These are phyloP conservation scores for Potamilus streckersoni DNA, from an alignment of 1,140 invertebrate species.

Conservation along the genomic window DNA sequence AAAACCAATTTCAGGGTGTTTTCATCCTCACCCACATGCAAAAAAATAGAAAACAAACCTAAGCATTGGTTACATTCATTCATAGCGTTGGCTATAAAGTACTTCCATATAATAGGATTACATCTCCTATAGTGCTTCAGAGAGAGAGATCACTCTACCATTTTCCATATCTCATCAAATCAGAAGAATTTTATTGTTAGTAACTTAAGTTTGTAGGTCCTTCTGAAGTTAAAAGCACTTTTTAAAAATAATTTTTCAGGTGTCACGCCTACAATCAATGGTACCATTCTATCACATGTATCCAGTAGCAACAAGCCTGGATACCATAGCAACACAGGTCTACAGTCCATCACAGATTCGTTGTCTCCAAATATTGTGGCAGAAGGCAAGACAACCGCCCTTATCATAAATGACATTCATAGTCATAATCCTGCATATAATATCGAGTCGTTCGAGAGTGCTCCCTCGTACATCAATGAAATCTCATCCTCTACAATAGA, in stretches of 20 bases:
- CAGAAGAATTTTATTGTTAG: too few species aligned
- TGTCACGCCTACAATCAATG: constrained; percentile 72
- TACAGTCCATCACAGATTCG: constrained; percentile 66
- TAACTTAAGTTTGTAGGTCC: too few species aligned
- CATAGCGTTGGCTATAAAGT: too few species aligned
- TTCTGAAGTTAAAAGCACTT: too few species aligned
- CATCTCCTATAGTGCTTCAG: too few species aligned
- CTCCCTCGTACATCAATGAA: constrained; percentile 37
- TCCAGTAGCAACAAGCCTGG: constrained; percentile 8
- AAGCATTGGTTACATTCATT: too few species aligned
- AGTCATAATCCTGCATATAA: neutral
- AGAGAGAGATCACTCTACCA: too few species aligned
- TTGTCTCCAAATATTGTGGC: constrained; percentile 67
- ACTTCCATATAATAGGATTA: too few species aligned
- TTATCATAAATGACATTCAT: constrained; percentile 29
- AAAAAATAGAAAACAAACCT: too few species aligned
- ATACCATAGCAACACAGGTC: constrained; percentile 29
- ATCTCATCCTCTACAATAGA: constrained; percentile 67
- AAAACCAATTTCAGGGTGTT: too few species aligned
- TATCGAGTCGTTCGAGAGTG: neutral
- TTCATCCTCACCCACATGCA: too few species aligned
- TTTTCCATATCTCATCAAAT: too few species aligned
- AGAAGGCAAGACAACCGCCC: constrained; percentile 38
- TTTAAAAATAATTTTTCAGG: constrained; percentile 50
- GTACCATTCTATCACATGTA: constrained; percentile 18